Percentiles rank a stretch among this genome's conserved stretches.
phyloP scores from a whole-genome alignment of 2,888 invertebrate genomes.

The Antheraea yamamai region DNA sequence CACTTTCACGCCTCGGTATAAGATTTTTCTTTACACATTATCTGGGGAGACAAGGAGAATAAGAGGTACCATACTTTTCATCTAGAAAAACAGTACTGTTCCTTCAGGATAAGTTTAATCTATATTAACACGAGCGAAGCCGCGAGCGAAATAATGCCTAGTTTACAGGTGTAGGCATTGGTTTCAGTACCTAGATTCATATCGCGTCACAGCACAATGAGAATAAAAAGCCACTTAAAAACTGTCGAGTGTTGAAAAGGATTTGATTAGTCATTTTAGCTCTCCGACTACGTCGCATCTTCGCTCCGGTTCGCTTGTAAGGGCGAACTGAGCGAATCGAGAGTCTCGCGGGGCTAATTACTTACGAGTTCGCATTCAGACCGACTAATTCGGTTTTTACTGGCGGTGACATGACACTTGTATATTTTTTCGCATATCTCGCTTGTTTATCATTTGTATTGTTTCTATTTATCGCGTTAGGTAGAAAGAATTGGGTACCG shows the following conservation, averaged over 20 bases:
- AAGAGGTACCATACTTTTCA: too few relatives aligned
- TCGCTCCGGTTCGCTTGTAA: slow-evolving; percentile 76
- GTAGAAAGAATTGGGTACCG: too few relatives aligned
- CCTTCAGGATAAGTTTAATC: too few relatives aligned
- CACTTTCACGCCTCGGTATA: too few relatives aligned
- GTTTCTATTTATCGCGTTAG: not conserved
- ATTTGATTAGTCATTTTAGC: slow-evolving; percentile 82
- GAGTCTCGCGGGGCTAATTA: slow-evolving; percentile 81
- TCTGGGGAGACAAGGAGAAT: too few relatives aligned
- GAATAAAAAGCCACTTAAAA: slow-evolving; percentile 75
- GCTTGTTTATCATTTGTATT: not conserved
- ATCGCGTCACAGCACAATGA: slow-evolving; percentile 77
- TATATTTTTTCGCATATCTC: slow-evolving; percentile 35
- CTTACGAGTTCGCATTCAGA: slow-evolving; percentile 79
- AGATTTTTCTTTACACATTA: too few relatives aligned
- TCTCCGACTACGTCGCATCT: slow-evolving; percentile 69
- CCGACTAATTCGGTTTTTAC: slow-evolving; percentile 77
- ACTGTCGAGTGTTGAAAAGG: slow-evolving; percentile 73
- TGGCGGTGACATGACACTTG: slow-evolving; percentile 64
- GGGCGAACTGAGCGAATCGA: slow-evolving; percentile 70
- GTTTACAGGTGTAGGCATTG: not conserved
- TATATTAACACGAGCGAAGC: too few relatives aligned
- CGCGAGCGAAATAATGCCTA: not conserved
- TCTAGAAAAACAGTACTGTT: too few relatives aligned
- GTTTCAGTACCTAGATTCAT: slow-evolving; percentile 42